These are phyloP conservation scores for Haplotaxodon microlepis DNA, from an alignment of 2,113 vertebrate genomes.

Conservation along the genomic window DNA sequence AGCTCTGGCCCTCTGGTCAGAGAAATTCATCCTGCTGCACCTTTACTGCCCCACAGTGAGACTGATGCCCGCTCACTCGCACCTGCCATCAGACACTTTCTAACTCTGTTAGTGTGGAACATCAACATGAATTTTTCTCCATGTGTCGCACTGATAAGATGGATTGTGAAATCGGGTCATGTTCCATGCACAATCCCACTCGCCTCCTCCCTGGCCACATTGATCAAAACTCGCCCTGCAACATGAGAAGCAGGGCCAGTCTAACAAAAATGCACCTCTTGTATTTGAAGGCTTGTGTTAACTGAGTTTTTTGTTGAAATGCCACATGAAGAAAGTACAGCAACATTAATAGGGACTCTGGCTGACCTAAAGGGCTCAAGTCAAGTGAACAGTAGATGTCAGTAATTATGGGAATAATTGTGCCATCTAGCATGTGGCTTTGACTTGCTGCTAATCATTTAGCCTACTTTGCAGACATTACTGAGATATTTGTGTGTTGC, in stretches of 20 bases:
- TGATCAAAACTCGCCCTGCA: not conserved
- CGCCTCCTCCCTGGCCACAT: not conserved
- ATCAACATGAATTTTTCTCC: not conserved
- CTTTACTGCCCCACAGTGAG: not conserved
- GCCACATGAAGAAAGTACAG: not conserved
- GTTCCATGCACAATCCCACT: not conserved
- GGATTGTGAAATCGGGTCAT: not conserved
- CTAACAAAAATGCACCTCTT: rapidly evolving
- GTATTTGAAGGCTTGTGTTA: not conserved
- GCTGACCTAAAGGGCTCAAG: not conserved
- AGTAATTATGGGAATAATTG: not conserved
- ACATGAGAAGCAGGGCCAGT: not conserved
- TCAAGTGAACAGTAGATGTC: not conserved
- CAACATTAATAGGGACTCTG: not conserved
- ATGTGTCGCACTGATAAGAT: not conserved
- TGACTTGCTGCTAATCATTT: not conserved
- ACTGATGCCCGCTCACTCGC: not conserved
- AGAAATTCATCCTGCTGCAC: not conserved
- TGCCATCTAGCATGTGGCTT: not conserved
- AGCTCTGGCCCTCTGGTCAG: not conserved
- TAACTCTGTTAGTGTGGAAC: not conserved
- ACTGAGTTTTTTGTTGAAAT: not conserved
- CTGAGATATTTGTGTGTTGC: not conserved
- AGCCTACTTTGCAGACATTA: not conserved
- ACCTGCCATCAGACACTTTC: not conserved